These are phyloP conservation scores for Strigamia maritima DNA, from an alignment of 2,888 invertebrate genomes.

Conservation along the genomic window DNA sequence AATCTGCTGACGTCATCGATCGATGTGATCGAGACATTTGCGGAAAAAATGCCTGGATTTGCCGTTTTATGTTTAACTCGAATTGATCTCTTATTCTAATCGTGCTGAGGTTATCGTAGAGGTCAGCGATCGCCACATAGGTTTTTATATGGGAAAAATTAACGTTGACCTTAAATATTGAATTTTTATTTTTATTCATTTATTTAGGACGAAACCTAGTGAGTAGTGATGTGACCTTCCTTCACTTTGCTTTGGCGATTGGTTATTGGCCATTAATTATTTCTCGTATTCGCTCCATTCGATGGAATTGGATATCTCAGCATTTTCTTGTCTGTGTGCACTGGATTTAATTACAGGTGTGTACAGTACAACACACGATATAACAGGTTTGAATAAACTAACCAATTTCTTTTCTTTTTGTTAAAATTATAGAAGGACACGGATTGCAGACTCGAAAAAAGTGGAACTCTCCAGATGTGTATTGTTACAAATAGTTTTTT, in stretches of 20 bases:
- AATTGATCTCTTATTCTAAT: conserved; percentile 83
- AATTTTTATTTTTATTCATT: conserved; percentile 19
- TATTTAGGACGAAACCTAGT: conserved; percentile 69
- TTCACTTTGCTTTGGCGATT: conserved; percentile 93
- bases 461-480: too few species aligned
- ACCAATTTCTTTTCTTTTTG: too few species aligned
- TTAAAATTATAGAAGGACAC: too few species aligned
- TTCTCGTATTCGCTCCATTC: conserved; percentile 84
- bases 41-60: conserved; percentile 92
- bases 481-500: too few species aligned
- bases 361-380: too few species aligned
- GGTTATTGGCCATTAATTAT: conserved; percentile 87
- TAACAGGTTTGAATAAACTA: too few species aligned
- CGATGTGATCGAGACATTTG: conserved; percentile 86
- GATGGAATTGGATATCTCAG: conserved; percentile 90
- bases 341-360: conserved; percentile 87
- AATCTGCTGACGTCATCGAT: conserved; percentile 83
- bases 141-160: too few species aligned
- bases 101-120: conserved; percentile 86
- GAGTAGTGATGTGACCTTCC: conserved; percentile 81
- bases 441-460: too few species aligned
- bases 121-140: conserved; percentile 53
- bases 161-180: conserved; percentile 31
- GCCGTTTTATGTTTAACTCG: conserved; percentile 78
- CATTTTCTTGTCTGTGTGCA: conserved; percentile 90